Evolutionary conservation across 2,797 vertebrate genomes (phyloP), one percentile per base, ranked within the genome.

Genomic region (Hipposideros larvatus): DNA sequence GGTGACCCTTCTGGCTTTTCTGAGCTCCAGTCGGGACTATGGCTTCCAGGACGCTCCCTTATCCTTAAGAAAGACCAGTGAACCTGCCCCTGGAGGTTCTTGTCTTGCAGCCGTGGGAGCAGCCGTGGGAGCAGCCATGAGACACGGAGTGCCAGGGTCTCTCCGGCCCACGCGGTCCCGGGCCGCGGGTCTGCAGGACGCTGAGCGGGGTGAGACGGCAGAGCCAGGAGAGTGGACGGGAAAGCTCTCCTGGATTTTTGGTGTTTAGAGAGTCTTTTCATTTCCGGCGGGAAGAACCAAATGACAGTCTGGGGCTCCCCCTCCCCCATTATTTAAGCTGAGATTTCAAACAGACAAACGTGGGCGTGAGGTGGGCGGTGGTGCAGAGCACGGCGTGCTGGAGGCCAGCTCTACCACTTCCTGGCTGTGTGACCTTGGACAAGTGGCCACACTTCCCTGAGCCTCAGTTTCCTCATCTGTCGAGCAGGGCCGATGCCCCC

Each of bases 381-480:
- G 26, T 1, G 34, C 22, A 2, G 26, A 24, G 24, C 68, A 21
- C 34, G 61, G 48, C 0, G 1, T 2, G 70, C 7, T 10, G 1
- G 61, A 31, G 41, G 57, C 46, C 89, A 24, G 61, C 84, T 46
- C 61, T 21, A 2, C 61, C 34, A 26, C 70, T 79, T 31, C 11
- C 51, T 28, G 22, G 16, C 84, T 14, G 24, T 51, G 91, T 87
- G 92, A 95, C 93, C 97, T 95, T 96, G 90, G 92, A n/a, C 31
- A 34, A 74, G 90, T 37, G 82, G 15, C 48, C 61, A 31, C 53
- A 96, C 74, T 92, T 74, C 74, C 41, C 68, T 7, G 57, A 78
- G 61, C 65, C 95, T 96, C 86, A 11, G 87, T 90, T 26, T 92
- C 51, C 73, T 57, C 41, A 5, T n/a, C 85, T 57, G 71, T 34